These are phyloP conservation scores for Sitodiplosis mosellana DNA, from an alignment of 1,140 invertebrate genomes.

Conservation along the genomic window DNA sequence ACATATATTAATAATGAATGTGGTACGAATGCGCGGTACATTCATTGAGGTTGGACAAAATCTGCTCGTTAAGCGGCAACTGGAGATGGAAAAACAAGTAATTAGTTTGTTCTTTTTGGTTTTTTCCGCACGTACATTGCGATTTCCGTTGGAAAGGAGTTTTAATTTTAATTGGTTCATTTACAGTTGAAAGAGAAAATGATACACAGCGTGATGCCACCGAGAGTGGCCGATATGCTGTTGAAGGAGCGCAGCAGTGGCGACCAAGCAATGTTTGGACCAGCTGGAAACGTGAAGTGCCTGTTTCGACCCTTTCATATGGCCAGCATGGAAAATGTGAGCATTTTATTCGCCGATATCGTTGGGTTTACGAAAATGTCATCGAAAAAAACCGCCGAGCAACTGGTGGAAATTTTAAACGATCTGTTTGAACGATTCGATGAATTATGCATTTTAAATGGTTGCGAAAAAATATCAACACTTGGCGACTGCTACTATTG, in stretches of 20 bases:
- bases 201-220: constrained; percentile 94
- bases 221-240: constrained; percentile 72
- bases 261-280: constrained; percentile 24
- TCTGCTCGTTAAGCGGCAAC: constrained; percentile 61
- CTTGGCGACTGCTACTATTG: constrained; percentile 93
- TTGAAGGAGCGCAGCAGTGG: constrained; percentile 50
- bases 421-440: constrained; percentile 95
- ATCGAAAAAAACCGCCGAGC: constrained; percentile 82
- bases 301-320: constrained; percentile 75
- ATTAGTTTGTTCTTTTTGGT: too few species aligned
- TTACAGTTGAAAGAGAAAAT: constrained; percentile 73
- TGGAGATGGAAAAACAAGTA: constrained; percentile 75
- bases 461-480: constrained; percentile 87
- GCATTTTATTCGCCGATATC: constrained; percentile 96
- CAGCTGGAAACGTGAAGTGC: constrained; percentile 51
- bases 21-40: constrained; percentile 78
- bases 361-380: constrained; percentile 96
- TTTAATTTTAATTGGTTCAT: too few species aligned
- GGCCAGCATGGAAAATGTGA: constrained; percentile 76
- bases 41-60: constrained; percentile 96
- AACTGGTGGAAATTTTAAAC: constrained; percentile 77
- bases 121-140: too few species aligned
- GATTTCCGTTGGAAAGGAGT: too few species aligned
- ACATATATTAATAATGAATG: constrained; percentile 84
- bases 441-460: constrained; percentile 57